These are phyloP conservation scores for Sussaba pulchella DNA, from an alignment of 2,888 invertebrate genomes.

Conservation along the genomic window DNA sequence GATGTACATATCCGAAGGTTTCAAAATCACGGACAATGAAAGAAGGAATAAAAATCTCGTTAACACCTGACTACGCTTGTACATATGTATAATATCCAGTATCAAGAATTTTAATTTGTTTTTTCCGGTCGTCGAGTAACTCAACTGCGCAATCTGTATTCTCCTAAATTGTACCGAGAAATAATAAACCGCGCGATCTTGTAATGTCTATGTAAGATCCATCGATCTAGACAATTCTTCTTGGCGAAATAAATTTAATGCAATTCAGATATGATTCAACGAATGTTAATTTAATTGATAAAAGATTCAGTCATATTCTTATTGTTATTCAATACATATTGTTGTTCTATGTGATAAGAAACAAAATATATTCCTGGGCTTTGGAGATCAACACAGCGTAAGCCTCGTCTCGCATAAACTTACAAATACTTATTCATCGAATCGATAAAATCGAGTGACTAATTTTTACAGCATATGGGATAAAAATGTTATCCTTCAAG, in stretches of 20 bases:
- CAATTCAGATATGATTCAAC: background rate
- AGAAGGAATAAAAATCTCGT: background rate
- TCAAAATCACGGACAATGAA: background rate
- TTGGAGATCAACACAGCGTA: too few relatives aligned
- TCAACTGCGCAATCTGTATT: background rate
- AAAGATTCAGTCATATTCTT: too few relatives aligned
- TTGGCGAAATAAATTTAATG: too few relatives aligned
- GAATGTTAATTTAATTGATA: background rate
- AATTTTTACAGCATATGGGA: too few relatives aligned
- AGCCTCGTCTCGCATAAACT: too few relatives aligned
- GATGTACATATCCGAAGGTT: background rate
- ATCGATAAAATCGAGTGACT: too few relatives aligned
- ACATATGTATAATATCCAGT: background rate
- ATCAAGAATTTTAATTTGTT: slow-evolving; percentile 46
- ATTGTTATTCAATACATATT: too few relatives aligned
- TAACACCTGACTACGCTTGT: slow-evolving; percentile 1
- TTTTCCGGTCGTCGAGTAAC: slow-evolving; percentile 34
- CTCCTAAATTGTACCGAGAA: background rate
- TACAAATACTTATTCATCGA: too few relatives aligned
- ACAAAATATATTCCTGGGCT: too few relatives aligned
- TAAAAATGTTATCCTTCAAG: too few relatives aligned
- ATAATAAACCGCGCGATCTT: background rate
- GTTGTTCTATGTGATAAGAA: too few relatives aligned
- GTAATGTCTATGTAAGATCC: background rate
- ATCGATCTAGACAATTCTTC: background rate